Conservation (phyloP, 1,140 invertebrate genomes). For the Heliconius hewitsoni region DNA sequence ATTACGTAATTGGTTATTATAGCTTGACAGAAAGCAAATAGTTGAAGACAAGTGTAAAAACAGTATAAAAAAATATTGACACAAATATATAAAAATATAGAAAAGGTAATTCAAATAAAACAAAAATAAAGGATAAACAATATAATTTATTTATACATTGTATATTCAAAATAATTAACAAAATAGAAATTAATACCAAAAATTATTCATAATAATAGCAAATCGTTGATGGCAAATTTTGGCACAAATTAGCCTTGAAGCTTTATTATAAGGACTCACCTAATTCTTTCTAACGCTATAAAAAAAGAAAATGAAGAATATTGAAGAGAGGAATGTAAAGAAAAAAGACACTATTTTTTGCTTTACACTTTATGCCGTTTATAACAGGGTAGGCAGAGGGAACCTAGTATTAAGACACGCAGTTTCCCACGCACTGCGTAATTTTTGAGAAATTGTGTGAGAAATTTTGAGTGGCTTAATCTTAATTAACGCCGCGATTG, state of each 20-base stretch:
- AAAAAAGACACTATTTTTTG: too few relatives aligned
- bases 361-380: too few relatives aligned
- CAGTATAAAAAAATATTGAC: not conserved
- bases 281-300: conserved; percentile 10
- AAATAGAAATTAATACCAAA: conserved; percentile 65
- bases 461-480: too few relatives aligned
- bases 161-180: conserved; percentile 61
- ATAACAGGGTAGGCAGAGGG: too few relatives aligned
- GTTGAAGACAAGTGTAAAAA: not conserved
- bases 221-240: conserved; percentile 69
- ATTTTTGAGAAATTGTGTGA: too few relatives aligned
- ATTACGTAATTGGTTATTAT: too few relatives aligned
- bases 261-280: conserved; percentile 16
- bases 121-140: conserved; percentile 34
- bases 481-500: too few relatives aligned
- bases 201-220: conserved; percentile 50
- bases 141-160: conserved; percentile 64
- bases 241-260: conserved; percentile 61
- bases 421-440: too few relatives aligned
- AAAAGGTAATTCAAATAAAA: conserved; percentile 41
- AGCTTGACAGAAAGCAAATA: not conserved
- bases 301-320: too few relatives aligned
- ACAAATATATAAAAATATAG: not conserved
- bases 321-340: too few relatives aligned
- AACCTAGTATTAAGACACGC: too few relatives aligned